A percentile compares a stretch with the other conserved stretches of the same genome.
phyloP scores from a whole-genome alignment of 2,888 invertebrate genomes.

The Euproctis similis region DNA sequence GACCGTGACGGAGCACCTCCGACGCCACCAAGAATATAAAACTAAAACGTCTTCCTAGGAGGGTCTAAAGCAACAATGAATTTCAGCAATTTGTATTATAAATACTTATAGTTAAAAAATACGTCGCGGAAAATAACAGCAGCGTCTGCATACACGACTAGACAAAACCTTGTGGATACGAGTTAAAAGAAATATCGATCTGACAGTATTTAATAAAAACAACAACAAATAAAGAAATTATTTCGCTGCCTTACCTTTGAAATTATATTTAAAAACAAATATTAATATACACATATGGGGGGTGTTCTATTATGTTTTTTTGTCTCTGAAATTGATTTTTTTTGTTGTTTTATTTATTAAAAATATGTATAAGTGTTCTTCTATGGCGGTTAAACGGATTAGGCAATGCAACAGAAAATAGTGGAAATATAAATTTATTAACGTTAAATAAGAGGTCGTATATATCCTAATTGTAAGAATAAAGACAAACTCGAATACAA shows the following conservation, averaged over 20 bases:
- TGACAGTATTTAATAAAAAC: neutral
- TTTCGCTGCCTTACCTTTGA: constrained; percentile 20
- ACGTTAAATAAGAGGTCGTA: too few relatives aligned
- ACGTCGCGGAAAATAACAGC: constrained; percentile 7
- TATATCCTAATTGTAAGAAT: too few relatives aligned
- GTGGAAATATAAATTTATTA: too few relatives aligned
- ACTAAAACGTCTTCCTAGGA: constrained; percentile 13
- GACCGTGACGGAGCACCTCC: constrained; percentile 68
- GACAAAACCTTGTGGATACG: constrained; percentile 22
- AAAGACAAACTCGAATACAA: too few relatives aligned
- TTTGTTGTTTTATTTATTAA: too few relatives aligned
- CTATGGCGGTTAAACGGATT: too few relatives aligned
- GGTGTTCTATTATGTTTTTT: too few relatives aligned
- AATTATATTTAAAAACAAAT: constrained; percentile 4
- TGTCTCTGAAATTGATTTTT: too few relatives aligned
- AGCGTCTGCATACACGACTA: constrained; percentile 6
- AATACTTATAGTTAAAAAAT: constrained; percentile 25
- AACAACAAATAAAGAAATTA: constrained; percentile 7
- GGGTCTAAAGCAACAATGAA: constrained; percentile 20
- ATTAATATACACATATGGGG: too few relatives aligned
- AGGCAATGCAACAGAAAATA: too few relatives aligned
- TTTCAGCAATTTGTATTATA: constrained; percentile 49
- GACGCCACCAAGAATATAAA: constrained; percentile 62
- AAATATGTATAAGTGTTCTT: too few relatives aligned
- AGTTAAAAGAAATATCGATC: constrained; percentile 2